Evolutionary conservation across 1,140 invertebrate species (phyloP).

Genomic region (honey bee (Apis mellifera)): Amel_HAv3.1 CM009935.2:11402501-11403000

Average conservation of each 20-base stretch:
- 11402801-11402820: constrained; percentile 85
- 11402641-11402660: constrained; percentile 37
- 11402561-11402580: constrained; percentile 66
- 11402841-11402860: constrained; percentile 87
- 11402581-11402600: constrained; percentile 71
- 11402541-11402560: constrained; percentile 58
- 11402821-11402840: constrained; percentile 89
- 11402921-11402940: constrained; percentile 91
- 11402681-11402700: background rate
- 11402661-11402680: background rate
- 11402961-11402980: background rate
- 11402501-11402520: constrained; percentile 32
- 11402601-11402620: constrained; percentile 77
- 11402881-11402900: constrained; percentile 88
- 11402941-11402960: constrained; percentile 28
- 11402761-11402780: constrained; percentile 91
- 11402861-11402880: constrained; percentile 89
- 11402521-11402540: constrained; percentile 45
- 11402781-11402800: constrained; percentile 90
- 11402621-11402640: constrained; percentile 82
- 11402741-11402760: constrained; percentile 90
- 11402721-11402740: constrained; percentile 86
- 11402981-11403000: background rate
- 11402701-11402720: constrained; percentile 86
- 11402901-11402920: constrained; percentile 86